phyloP scores from a whole-genome alignment of 2,888 invertebrate genomes.

The Torymus texanus region DNA sequence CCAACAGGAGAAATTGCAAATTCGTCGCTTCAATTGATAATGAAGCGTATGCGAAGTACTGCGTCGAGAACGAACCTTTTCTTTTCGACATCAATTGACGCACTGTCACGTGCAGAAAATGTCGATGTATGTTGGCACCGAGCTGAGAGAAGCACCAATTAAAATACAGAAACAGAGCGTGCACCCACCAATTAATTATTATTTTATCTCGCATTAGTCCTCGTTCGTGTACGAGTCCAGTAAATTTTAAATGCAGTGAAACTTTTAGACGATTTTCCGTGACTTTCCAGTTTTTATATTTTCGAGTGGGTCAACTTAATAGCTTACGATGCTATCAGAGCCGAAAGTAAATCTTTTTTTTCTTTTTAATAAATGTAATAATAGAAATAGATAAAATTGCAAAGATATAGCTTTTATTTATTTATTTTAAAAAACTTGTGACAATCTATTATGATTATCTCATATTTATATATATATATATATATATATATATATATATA shows the following conservation, averaged over 20 bases:
- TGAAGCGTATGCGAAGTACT: slow-evolving; percentile 14
- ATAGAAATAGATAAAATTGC: too few relatives aligned
- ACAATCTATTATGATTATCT: too few relatives aligned
- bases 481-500: too few relatives aligned
- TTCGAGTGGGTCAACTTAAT: too few relatives aligned
- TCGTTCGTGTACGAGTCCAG: background rate
- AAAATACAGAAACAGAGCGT: slow-evolving; percentile 71
- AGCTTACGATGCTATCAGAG: too few relatives aligned
- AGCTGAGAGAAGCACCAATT: slow-evolving; percentile 61
- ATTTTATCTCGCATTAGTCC: slow-evolving; percentile 33
- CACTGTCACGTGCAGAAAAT: slow-evolving; percentile 37
- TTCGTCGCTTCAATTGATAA: slow-evolving; percentile 25
- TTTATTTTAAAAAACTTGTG: too few relatives aligned
- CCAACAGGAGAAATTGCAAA: slow-evolving; percentile 14
- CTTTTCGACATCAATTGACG: slow-evolving; percentile 40
- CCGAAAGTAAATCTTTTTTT: too few relatives aligned
- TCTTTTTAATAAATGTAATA: too few relatives aligned
- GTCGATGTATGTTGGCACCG: slow-evolving; percentile 32
- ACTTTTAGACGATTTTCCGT: background rate
- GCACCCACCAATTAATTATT: slow-evolving; percentile 57
- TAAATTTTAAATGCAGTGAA: slow-evolving; percentile 26
- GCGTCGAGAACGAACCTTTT: slow-evolving; percentile 25
- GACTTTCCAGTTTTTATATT: too few relatives aligned
- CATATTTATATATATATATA: too few relatives aligned
- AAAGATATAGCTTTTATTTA: too few relatives aligned